These are phyloP conservation scores for Lampris megalopsis DNA, from an alignment of 2,113 vertebrate genomes.

Conservation along the genomic window DNA sequence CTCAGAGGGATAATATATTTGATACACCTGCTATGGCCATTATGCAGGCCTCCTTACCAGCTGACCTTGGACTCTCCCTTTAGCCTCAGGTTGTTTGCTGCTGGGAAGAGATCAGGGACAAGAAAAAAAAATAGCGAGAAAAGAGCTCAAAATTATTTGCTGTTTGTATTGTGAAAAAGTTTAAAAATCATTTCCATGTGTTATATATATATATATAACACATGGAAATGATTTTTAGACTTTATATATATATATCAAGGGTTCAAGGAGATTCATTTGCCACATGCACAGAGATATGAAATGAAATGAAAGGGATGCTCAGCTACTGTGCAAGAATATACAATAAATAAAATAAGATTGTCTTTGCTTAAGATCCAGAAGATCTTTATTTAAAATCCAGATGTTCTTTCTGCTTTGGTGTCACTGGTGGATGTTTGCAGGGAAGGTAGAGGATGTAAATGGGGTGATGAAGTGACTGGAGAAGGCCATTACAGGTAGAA, in stretches of 20 bases:
- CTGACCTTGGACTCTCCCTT: conserved; percentile 45
- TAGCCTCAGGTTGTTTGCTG: neutral
- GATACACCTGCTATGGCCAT: conserved; percentile 42
- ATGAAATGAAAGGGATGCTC: no score
- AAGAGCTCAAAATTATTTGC: neutral
- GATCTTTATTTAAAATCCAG: neutral
- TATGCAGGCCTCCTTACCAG: conserved; percentile 18
- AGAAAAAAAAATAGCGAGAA: neutral
- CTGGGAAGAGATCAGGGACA: neutral
- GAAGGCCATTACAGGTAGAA: neutral
- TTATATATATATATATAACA: no score
- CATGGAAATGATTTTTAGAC: no score
- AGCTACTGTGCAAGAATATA: no score
- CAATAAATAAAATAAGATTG: no score
- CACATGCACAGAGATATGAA: no score
- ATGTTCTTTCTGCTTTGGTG: neutral
- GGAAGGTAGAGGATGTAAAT: no score
- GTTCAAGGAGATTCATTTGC: no score
- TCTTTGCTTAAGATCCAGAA: no score
- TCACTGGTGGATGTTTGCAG: no score
- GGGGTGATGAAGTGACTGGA: no score
- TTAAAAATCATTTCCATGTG: neutral
- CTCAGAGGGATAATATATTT: conserved; percentile 41
- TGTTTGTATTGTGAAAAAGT: neutral
- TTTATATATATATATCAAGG: no score